Evolutionary conservation across 2,888 invertebrate genomes (phyloP), one percentile per base, ranked within the genome.

Genomic region (Pachliopta kotzebuea): DNA sequence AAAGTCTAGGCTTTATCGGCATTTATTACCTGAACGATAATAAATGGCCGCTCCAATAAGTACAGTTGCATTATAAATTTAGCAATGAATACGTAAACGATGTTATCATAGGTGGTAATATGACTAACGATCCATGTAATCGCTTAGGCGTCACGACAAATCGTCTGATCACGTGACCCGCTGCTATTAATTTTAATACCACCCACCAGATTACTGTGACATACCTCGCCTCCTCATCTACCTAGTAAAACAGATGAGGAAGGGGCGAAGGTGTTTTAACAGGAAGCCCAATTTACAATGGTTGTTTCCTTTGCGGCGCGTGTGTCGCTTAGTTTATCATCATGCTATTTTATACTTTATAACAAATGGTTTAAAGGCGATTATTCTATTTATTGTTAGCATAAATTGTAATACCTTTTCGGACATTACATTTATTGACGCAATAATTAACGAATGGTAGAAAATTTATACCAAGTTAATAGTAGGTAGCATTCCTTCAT

Each of bases 31-130:
- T 54, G 68, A 67, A 72, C 67, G 70, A 69, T 72, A 74, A 68
- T 63, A 60, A 62, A 65, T 64, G 66, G 65, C 67, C 56, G 60
- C 42, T 62, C 67, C 37, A 63, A 52, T 42, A 50, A 60, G 26
- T 42, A 52, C 52, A 60, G 56, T n/a, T 68, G 66, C 26, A 61
- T 53, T 71, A 77, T 75, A 73, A 78, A 80, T 81, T 80, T 76
- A 70, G 77, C 74, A 81, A 81, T 79, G 74, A 79, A 79, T 76
- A 77, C 77, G 74, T 75, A 80, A 83, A 85, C 82, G 83, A 88
- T 85, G 83, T 81, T 87, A 89, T 88, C 88, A 81, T 76, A 88
- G 86, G 88, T 89, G 88, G 84, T 84, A 86, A 88, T 85, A 88
- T 89, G 86, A 90, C 83, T 86, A 88, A 89, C 87, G 89, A 86